Percentiles rank a stretch among this genome's conserved stretches.
Conservation (phyloP, 1,140 invertebrate species). For the Scylla paramamosain region DNA sequence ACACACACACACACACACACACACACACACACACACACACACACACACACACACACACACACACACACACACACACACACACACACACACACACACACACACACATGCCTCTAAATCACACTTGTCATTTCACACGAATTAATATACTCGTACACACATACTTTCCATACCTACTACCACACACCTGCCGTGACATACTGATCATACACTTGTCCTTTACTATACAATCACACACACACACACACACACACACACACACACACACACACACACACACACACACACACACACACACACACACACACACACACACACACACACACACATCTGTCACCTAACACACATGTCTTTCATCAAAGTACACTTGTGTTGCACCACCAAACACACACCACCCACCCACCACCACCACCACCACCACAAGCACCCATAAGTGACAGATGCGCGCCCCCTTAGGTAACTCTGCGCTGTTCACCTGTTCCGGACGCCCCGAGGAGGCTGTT, state of each 20-base stretch:
- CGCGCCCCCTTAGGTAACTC: background rate
- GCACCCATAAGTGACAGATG: no score
- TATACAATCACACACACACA: background rate
- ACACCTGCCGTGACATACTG: no score
- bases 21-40: no score
- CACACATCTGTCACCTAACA: no score
- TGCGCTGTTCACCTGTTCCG: background rate
- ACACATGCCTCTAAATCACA: background rate
- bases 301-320: conserved; percentile 18
- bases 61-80: background rate
- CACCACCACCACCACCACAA: no score
- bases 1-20: no score
- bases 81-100: conserved; percentile 19
- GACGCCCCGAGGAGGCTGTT: background rate
- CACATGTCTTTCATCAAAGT: no score
- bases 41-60: background rate
- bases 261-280: conserved; percentile 8
- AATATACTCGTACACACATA: no score
- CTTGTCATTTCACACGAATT: background rate
- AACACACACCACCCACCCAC: no score
- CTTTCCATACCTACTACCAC: no score
- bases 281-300: background rate
- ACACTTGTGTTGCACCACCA: no score
- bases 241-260: conserved; percentile 23
- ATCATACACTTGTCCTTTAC: no score